Evolutionary conservation across 2,797 vertebrate species (phyloP).

Genomic region (Todus mexicanus): DNA sequence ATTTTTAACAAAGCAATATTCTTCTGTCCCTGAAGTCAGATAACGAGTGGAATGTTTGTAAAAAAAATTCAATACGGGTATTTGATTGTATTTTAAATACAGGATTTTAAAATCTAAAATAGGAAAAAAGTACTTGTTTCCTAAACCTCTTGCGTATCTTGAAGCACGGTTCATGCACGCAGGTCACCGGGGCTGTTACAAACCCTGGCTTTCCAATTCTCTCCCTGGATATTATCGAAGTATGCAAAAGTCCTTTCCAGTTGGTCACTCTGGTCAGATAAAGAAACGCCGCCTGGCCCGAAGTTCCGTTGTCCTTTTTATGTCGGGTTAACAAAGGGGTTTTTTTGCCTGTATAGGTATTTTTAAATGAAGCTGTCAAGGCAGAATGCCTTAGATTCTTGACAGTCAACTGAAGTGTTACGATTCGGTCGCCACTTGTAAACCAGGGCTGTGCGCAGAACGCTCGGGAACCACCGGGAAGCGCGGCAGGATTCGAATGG

Average conservation of each 20-base stretch:
- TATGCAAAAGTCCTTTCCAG: background rate
- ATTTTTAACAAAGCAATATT: slow-evolving; percentile 73
- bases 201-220: background rate
- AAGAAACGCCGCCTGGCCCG: slow-evolving; percentile 8
- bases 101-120: background rate
- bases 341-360: slow-evolving; percentile 57
- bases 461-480: background rate
- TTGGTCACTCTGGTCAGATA: background rate
- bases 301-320: slow-evolving; percentile 65
- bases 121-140: background rate
- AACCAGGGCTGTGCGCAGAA: slow-evolving; percentile 49
- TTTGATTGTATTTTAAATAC: slow-evolving; percentile 58
- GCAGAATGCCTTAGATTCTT: slow-evolving; percentile 38
- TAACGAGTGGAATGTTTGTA: slow-evolving; percentile 59
- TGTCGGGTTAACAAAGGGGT: slow-evolving; percentile 34
- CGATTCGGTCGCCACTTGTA: slow-evolving; percentile 2
- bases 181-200: background rate
- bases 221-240: background rate
- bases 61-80: slow-evolving; percentile 71
- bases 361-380: slow-evolving; percentile 52
- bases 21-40: slow-evolving; percentile 66
- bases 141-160: background rate
- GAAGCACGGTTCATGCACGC: background rate
- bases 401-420: slow-evolving; percentile 5
- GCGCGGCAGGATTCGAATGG: background rate